Base-by-base conservation (phyloP, 2,797 vertebrate species). In the Tinamus major region DNA sequence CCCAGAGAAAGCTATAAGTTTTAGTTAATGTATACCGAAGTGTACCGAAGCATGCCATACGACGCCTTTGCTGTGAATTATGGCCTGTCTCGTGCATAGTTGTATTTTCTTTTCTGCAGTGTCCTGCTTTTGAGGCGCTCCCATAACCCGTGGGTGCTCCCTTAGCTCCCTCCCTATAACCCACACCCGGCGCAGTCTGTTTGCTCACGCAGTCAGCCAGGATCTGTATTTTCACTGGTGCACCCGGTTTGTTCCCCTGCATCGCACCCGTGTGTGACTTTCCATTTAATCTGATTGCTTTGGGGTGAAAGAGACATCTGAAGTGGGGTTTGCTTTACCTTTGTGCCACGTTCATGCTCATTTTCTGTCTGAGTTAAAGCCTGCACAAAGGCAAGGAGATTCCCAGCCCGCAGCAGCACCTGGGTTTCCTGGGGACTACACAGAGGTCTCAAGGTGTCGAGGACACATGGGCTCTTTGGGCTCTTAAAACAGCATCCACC, bases 331-430 rank as follows among this genome's bases (percentile, higher is more conserved):
- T 26, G 8, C 15, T 64, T 39, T n/a, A 14, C 80, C 81, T 65
- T 72, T 63, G 16, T 55, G 35, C 41, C 31, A 35, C 24, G 49
- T 70, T 87, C 37, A 64, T 44, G 15, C 80, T 39, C 41, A 51
- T 64, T 84, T 55, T 23, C 46, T 6, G 13, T 1, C 44, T 72
- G 63, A 94, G 86, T 76, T 90, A 94, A 88, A 74, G 75, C 88
- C 75, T 74, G 2, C 31, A 77, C 42, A 48, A 46, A 76, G 75
- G 9, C 79, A 56, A 92, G 93, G 87, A 95, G 94, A 92, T 95
- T 31, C 79, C 70, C 13, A 37, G 74, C 67, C 77, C 55, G 29
- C 76, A 81, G 87, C 67, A 86, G 81, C 33, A 37, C 42, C 42
- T 44, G 42, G 41, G 42, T 44, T 44, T 44, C 42, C 18, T 44